A percentile compares a stretch with the other conserved stretches of the same genome.
Conservation (phyloP, 2,113 vertebrate genomes). For the Hypomesus transpacificus region DNA sequence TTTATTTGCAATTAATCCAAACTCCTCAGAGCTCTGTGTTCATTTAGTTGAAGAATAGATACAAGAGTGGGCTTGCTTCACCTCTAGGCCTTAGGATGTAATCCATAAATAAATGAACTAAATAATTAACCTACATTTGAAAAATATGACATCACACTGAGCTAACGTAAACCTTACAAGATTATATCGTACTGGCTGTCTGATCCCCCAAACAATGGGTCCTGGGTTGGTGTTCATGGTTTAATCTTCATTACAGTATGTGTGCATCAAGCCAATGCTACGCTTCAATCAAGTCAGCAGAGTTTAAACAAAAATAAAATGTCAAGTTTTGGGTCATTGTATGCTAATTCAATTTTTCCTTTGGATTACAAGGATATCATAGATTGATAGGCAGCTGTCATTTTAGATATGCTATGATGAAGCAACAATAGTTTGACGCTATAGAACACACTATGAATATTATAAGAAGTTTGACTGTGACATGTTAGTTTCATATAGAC, state of each 20-base stretch:
- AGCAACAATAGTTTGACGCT: too few species aligned
- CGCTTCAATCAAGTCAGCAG: too few species aligned
- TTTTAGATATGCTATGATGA: too few species aligned
- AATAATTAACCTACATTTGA: constrained; percentile 63
- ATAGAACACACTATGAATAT: too few species aligned
- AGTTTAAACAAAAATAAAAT: too few species aligned
- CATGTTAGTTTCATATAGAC: constrained; percentile 9
- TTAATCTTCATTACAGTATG: too few species aligned
- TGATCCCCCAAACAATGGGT: too few species aligned
- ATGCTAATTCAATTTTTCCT: too few species aligned
- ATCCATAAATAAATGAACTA: constrained; percentile 44
- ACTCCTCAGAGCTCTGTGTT: constrained; percentile 42
- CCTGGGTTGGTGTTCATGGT: too few species aligned
- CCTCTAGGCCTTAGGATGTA: constrained; percentile 57
- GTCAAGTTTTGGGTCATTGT: too few species aligned
- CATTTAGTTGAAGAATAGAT: constrained; percentile 62
- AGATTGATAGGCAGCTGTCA: constrained; percentile 30
- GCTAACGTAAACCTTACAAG: not conserved
- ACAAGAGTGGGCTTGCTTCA: constrained; percentile 63
- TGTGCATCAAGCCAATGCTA: too few species aligned
- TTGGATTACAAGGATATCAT: constrained; percentile 19
- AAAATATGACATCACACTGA: constrained; percentile 21
- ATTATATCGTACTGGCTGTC: not conserved
- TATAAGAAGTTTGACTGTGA: too few species aligned
- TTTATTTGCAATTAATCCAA: constrained; percentile 23